Evolutionary conservation across 2,797 vertebrate genomes (phyloP), one percentile per base, ranked within the genome.

Genomic region (Phoxinus dragarum): DNA sequence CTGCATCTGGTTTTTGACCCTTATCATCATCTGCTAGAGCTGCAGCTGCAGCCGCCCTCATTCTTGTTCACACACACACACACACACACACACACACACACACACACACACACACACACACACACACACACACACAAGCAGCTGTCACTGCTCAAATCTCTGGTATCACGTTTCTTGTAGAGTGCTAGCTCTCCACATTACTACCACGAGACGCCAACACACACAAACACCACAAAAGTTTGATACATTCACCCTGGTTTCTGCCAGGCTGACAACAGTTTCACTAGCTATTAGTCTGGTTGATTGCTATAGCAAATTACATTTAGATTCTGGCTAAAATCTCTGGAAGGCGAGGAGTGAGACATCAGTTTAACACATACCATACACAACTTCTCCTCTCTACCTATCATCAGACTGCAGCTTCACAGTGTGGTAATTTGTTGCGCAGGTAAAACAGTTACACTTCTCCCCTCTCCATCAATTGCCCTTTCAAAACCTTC

Each of bases 41-140:
- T 94, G 92, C 94, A 95, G 93, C 95, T 95, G 90, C 86, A 89
- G 88, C 88, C 88, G 92, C 92, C 90, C 86, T 86, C 87, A 87
- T 89, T 76, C 90, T 79, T 72, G 42, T 76, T 80, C 83, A 80
- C 42, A 71, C 85, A 82, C 84, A 47, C 77, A 82, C 76, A 66
- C 61, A 80, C 68, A 84, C 76, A 88, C 82, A 86, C 71, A 86
- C 85, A 80, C 42, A 64, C 85, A 84, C 84, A 52, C 77, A 84
- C 76, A 66, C 61, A 84, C 68, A 86, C 76, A 89, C 82, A 88
- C 71, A 88, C 83, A 80, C 42, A 44, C 44, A 44, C 42, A 44
- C 42, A 44, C 42, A 44, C 44, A 44, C 44, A 47, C 44, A 49
- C 5, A 49, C 14, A 49, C 75, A 82, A 92, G 92, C 95, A 95